Evolutionary conservation across 2,888 invertebrate genomes (phyloP).

Genomic region (Pegoplata infirma): DNA sequence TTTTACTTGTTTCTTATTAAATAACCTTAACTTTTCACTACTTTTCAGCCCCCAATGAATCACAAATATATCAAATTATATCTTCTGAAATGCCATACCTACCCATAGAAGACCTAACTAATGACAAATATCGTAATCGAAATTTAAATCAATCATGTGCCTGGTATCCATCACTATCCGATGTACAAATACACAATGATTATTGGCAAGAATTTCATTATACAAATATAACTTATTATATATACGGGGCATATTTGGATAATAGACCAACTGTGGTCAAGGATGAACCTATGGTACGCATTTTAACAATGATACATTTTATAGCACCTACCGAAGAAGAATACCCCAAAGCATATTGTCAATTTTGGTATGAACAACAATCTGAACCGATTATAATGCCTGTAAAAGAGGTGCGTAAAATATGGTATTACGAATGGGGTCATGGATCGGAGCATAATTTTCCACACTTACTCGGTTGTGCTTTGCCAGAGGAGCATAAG

Average conservation of each 20-base stretch:
- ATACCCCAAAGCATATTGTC: slow-evolving; percentile 83
- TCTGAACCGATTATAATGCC: slow-evolving; percentile 87
- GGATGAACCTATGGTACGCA: slow-evolving; percentile 88
- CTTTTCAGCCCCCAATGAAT: slow-evolving; percentile 11
- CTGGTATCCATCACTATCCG: slow-evolving; percentile 89
- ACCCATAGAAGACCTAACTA: slow-evolving; percentile 89
- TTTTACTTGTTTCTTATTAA: too few relatives aligned
- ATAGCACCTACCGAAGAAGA: slow-evolving; percentile 85
- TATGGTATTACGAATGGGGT: slow-evolving; percentile 94
- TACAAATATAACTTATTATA: slow-evolving; percentile 89
- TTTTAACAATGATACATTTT: slow-evolving; percentile 91
- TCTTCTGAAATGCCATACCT: slow-evolving; percentile 87
- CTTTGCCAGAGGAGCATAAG: too few relatives aligned
- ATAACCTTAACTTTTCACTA: too few relatives aligned
- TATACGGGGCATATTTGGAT: slow-evolving; percentile 93
- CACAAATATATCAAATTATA: slow-evolving; percentile 79
- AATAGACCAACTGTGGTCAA: slow-evolving; percentile 82
- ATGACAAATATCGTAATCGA: slow-evolving; percentile 81
- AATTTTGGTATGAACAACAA: slow-evolving; percentile 90
- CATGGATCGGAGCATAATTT: too few relatives aligned
- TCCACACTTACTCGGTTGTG: too few relatives aligned
- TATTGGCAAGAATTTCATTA: slow-evolving; percentile 92
- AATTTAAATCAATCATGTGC: slow-evolving; percentile 84
- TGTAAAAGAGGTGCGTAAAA: slow-evolving; percentile 91
- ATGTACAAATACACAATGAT: slow-evolving; percentile 92